These are phyloP conservation scores for Turritopsis dohrnii DNA, from an alignment of 30 jellyfish, hydroid and myxozoan species.

Conservation along the genomic window DNA sequence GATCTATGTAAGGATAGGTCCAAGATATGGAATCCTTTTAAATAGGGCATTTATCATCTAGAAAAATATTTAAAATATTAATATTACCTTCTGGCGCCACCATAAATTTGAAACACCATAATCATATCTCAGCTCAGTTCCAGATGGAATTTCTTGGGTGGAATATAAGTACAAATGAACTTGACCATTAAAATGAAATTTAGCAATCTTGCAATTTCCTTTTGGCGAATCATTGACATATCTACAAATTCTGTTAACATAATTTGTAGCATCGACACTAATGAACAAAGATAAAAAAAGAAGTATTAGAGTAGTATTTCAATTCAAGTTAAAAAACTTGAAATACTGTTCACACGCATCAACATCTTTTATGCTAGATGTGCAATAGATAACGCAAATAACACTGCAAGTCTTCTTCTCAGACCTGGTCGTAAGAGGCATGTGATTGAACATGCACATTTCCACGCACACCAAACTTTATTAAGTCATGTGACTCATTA, in stretches of 20 bases:
- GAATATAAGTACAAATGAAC: slow-evolving; percentile 1
- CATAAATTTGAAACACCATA: slow-evolving; percentile 2
- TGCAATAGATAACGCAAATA: not conserved
- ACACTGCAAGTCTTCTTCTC: not conserved
- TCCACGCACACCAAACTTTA: too few species aligned
- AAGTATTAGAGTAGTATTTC: not conserved
- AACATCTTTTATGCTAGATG: not conserved
- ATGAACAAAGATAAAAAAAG: not conserved
- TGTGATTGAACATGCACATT: too few species aligned
- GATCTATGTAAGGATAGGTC: not conserved
- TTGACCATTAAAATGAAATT: slow-evolving; percentile 8
- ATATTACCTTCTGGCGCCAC: slow-evolving; percentile 14
- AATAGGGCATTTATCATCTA: not conserved
- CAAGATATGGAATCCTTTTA: not conserved
- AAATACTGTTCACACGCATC: not conserved
- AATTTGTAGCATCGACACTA: slow-evolving; percentile 17
- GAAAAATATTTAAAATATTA: not conserved
- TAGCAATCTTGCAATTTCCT: slow-evolving; percentile 12
- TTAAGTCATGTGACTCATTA: too few species aligned
- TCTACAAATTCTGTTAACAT: slow-evolving; percentile 13
- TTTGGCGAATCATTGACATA: slow-evolving; percentile 16
- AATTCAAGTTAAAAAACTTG: not conserved
- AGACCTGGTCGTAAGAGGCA: too few species aligned
- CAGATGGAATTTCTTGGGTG: slow-evolving; percentile 15
- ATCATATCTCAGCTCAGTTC: slow-evolving; percentile 11